A percentile compares a stretch with the other conserved stretches of the same genome.
Evolutionary conservation across 2,797 vertebrate species (phyloP).

Genomic region (Propithecus perrieri): DNA sequence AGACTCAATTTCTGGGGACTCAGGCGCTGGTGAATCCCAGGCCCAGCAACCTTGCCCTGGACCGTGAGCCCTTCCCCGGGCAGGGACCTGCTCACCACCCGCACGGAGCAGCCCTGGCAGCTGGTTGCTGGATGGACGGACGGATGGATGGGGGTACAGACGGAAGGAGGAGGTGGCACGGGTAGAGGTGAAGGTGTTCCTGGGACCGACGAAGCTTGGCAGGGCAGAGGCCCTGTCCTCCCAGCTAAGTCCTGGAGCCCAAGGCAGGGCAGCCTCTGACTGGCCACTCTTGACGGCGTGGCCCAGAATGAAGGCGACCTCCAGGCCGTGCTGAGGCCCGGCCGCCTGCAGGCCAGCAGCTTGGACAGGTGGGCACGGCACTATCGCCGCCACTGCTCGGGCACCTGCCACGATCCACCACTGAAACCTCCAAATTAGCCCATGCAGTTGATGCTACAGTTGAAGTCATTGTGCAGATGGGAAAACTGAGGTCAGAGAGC

Average conservation of each 20-base stretch:
- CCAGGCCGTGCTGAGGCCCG: neutral
- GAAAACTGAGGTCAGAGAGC: neutral
- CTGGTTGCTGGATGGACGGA: accelerated
- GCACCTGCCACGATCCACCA: accelerated
- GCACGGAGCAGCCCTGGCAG: neutral
- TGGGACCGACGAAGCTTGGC: accelerated
- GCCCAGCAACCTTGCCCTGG: neutral
- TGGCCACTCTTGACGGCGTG: neutral
- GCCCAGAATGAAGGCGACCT: neutral
- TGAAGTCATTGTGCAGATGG: neutral
- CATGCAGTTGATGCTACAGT: accelerated
- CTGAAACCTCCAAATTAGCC: neutral
- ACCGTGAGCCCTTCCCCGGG: neutral
- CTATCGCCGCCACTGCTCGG: accelerated
- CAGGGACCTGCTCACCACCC: no score
- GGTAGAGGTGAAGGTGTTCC: neutral
- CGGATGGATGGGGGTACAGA: accelerated
- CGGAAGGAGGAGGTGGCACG: neutral
- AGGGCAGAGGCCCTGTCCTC: neutral
- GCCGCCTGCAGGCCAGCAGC: neutral
- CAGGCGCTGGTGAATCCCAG: accelerated
- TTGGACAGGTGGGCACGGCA: accelerated
- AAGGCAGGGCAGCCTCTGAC: neutral
- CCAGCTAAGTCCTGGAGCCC: neutral
- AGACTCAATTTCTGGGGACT: neutral